phyloP scores from a whole-genome alignment of 1,140 invertebrate genomes.

The Phortica variegata region DNA sequence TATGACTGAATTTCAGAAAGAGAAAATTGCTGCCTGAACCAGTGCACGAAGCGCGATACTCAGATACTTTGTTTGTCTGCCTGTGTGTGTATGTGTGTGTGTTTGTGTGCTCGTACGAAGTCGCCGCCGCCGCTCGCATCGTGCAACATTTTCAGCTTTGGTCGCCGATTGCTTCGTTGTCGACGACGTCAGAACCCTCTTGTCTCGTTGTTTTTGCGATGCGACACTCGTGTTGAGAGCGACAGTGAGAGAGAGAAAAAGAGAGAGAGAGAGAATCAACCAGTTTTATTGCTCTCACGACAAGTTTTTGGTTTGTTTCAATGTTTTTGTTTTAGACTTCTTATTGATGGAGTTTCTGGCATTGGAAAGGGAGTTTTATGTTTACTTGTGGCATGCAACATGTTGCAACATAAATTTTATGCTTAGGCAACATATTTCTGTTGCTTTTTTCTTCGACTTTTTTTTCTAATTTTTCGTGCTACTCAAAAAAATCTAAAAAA shows the following conservation, averaged over 20 bases:
- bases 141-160: slow-evolving; percentile 1
- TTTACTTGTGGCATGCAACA: slow-evolving; percentile 5
- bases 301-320: slow-evolving; percentile 11
- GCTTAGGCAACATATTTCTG: too few species aligned
- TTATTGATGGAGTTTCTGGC: slow-evolving; percentile 2
- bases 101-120: too few species aligned
- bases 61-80: background rate
- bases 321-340: slow-evolving; percentile 15
- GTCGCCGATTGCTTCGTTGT: background rate
- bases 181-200: background rate
- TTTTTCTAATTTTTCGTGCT: too few species aligned
- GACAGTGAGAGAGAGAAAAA: slow-evolving; percentile 1
- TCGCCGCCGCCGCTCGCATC: too few species aligned
- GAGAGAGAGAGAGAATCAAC: background rate
- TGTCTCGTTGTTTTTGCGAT: too few species aligned
- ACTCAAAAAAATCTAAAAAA: too few species aligned
- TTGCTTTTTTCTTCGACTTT: too few species aligned
- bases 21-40: slow-evolving; percentile 16
- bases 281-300: slow-evolving; percentile 4
- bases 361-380: background rate
- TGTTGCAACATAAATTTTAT: slow-evolving; percentile 4
- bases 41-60: slow-evolving; percentile 9
- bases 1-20: slow-evolving; percentile 42
- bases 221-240: background rate
- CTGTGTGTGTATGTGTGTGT: background rate